These are phyloP conservation scores for Actias luna DNA, from an alignment of 2,888 invertebrate genomes.

Conservation along the genomic window DNA sequence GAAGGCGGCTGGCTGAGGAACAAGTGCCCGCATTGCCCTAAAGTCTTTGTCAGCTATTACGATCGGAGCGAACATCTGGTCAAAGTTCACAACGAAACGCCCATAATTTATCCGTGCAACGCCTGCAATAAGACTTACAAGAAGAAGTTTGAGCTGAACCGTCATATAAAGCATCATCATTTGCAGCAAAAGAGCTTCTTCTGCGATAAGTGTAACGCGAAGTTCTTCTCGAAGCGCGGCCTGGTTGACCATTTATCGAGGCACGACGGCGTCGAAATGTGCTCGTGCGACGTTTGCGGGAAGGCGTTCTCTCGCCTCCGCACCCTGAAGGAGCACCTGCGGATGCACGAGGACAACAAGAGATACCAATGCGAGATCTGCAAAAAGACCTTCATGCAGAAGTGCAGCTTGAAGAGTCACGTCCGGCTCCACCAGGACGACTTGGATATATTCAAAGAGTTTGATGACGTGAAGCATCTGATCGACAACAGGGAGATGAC, in stretches of 20 bases:
- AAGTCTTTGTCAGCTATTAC: slow-evolving; percentile 73
- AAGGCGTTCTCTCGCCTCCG: slow-evolving; percentile 57
- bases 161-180: slow-evolving; percentile 73
- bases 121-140: slow-evolving; percentile 73
- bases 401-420: slow-evolving; percentile 69
- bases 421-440: slow-evolving; percentile 70
- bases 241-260: slow-evolving; percentile 61
- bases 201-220: slow-evolving; percentile 70
- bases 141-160: slow-evolving; percentile 69
- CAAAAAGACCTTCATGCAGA: slow-evolving; percentile 70
- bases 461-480: slow-evolving; percentile 73
- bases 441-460: slow-evolving; percentile 74
- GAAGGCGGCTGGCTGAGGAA: slow-evolving; percentile 72
- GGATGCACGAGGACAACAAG: slow-evolving; percentile 62
- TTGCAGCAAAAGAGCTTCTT: slow-evolving; percentile 66
- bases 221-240: slow-evolving; percentile 72
- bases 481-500: slow-evolving; percentile 73
- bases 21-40: slow-evolving; percentile 74
- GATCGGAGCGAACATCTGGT: slow-evolving; percentile 70
- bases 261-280: slow-evolving; percentile 58
- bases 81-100: slow-evolving; percentile 61
- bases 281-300: slow-evolving; percentile 64
- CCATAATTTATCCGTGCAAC: slow-evolving; percentile 65
- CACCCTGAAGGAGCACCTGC: slow-evolving; percentile 66
- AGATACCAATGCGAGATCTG: slow-evolving; percentile 69